Percentiles rank a stretch among this genome's conserved stretches.
These are phyloP conservation scores for Cladorhizidae sp. DNA, from an alignment of 37 sponge, comb jelly and placozoan species.

Conservation along the genomic window DNA sequence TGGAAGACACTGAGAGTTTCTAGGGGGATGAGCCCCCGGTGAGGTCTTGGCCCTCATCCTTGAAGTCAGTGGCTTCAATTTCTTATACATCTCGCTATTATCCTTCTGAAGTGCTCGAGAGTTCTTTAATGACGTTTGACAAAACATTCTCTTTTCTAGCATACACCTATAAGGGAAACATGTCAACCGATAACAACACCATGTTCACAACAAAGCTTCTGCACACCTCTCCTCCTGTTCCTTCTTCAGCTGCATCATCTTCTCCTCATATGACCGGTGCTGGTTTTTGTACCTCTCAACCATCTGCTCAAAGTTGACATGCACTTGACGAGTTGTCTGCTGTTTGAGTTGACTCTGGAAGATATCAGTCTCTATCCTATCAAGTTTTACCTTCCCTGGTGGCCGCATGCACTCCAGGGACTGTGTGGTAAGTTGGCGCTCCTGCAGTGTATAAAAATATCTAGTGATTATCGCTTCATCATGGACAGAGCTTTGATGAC, in stretches of 20 bases:
- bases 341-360: conserved; percentile 77
- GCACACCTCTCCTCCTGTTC: conserved; percentile 13
- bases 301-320: conserved; percentile 85
- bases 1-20: neutral
- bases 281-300: conserved; percentile 69
- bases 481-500: neutral
- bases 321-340: conserved; percentile 81
- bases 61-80: conserved; percentile 35
- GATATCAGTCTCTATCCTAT: conserved; percentile 57
- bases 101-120: conserved; percentile 30
- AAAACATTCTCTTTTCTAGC: conserved; percentile 40
- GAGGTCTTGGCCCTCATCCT: neutral
- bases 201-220: neutral
- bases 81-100: conserved; percentile 55
- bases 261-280: conserved; percentile 29
- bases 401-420: conserved; percentile 73
- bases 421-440: conserved; percentile 72
- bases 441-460: conserved; percentile 20
- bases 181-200: neutral
- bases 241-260: neutral
- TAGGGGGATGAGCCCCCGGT: neutral
- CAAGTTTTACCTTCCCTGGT: conserved; percentile 65
- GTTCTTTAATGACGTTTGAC: conserved; percentile 55
- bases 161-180: neutral
- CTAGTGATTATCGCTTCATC: neutral